Conservation (phyloP, 2,113 vertebrate species). For the Pangasianodon gigas region DNA sequence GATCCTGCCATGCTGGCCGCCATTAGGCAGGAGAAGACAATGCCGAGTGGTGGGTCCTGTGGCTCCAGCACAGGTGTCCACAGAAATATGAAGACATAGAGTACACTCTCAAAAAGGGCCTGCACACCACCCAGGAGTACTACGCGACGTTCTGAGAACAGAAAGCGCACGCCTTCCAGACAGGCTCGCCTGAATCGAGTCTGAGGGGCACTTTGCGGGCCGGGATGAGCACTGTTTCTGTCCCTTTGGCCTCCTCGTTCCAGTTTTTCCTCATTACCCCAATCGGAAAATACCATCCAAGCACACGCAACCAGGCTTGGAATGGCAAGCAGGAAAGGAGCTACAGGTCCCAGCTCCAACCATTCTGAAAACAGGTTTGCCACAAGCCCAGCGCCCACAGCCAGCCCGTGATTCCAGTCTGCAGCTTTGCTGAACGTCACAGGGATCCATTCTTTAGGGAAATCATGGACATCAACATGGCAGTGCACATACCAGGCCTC, state of each 20-base stretch:
- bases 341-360: conserved; percentile 86
- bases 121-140: conserved; percentile 87
- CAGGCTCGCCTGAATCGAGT: conserved; percentile 77
- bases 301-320: conserved; percentile 80
- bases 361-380: conserved; percentile 85
- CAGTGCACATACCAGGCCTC: conserved; percentile 89
- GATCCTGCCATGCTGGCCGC: conserved; percentile 87
- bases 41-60: conserved; percentile 84
- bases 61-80: conserved; percentile 93
- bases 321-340: conserved; percentile 86
- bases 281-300: conserved; percentile 78
- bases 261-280: conserved; percentile 82
- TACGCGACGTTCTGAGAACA: conserved; percentile 84
- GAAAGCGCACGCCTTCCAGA: conserved; percentile 81
- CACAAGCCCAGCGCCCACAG: conserved; percentile 82
- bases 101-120: conserved; percentile 89
- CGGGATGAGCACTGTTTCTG: conserved; percentile 59
- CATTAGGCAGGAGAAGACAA: conserved; percentile 91
- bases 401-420: conserved; percentile 86
- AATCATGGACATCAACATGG: conserved; percentile 83
- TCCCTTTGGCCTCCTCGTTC: conserved; percentile 56
- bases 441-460: conserved; percentile 88
- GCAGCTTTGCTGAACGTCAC: conserved; percentile 82
- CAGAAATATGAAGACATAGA: conserved; percentile 93
- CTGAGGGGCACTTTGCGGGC: conserved; percentile 52